A percentile compares a stretch with the other conserved stretches of the same genome.
These are phyloP conservation scores for Podabrus alpinus DNA, from an alignment of 2,888 invertebrate species.

Conservation along the genomic window DNA sequence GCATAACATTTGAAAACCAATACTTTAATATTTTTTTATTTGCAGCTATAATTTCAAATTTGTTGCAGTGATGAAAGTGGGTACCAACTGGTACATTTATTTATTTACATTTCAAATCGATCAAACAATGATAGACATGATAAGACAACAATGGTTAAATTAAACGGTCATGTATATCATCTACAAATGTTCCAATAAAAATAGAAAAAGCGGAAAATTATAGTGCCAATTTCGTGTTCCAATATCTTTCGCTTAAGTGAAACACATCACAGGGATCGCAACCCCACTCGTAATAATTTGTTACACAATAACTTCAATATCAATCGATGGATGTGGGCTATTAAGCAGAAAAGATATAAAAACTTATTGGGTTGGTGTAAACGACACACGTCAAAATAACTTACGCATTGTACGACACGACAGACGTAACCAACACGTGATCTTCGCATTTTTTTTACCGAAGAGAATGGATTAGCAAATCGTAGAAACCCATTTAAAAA, in stretches of 20 bases:
- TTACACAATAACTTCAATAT: no score
- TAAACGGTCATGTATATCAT: neutral
- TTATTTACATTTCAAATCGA: neutral
- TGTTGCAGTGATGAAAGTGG: neutral
- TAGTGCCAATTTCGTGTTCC: neutral
- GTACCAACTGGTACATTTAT: neutral
- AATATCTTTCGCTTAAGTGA: neutral
- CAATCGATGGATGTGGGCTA: no score
- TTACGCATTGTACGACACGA: neutral
- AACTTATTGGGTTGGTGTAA: no score
- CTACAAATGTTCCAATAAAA: neutral
- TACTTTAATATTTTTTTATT: neutral
- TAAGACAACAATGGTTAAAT: neutral
- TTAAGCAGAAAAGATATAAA: neutral
- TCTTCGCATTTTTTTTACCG: neutral
- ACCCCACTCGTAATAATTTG: neutral
- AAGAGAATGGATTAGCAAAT: neutral
- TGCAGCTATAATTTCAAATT: neutral
- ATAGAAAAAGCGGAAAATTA: neutral
- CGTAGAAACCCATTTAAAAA: neutral
- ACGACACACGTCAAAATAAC: neutral
- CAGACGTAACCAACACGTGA: neutral
- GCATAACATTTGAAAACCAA: neutral
- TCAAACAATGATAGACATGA: neutral
- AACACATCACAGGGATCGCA: no score